These are phyloP conservation scores for Saimiri boliviensis DNA, from an alignment of 2,113 vertebrate genomes.

Conservation along the genomic window DNA sequence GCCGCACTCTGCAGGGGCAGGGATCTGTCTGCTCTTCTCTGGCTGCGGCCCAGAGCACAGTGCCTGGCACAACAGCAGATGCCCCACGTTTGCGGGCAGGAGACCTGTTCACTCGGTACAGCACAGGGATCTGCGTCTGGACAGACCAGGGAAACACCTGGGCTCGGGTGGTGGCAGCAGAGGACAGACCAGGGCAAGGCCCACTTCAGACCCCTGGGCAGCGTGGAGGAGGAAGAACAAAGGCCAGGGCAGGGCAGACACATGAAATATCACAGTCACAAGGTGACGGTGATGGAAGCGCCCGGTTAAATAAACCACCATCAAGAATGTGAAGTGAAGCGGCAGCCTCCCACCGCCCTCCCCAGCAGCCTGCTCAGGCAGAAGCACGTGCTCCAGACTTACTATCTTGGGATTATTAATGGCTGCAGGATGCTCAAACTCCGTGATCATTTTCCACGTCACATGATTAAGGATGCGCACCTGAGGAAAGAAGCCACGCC, in stretches of 20 bases:
- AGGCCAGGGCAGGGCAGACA: rapidly evolving
- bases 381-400: conserved; percentile 63
- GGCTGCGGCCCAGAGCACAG: background rate
- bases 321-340: rapidly evolving
- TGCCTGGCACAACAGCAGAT: background rate
- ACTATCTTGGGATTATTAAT: conserved; percentile 88
- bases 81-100: rapidly evolving
- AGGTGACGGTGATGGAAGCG: rapidly evolving
- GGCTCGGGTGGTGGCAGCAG: background rate
- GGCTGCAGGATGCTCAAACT: conserved; percentile 90
- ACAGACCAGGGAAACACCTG: rapidly evolving
- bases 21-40: background rate
- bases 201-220: background rate
- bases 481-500: conserved; percentile 72
- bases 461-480: conserved; percentile 96
- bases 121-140: background rate
- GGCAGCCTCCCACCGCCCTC: rapidly evolving
- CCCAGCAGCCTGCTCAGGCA: rapidly evolving
- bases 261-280: no score
- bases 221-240: rapidly evolving
- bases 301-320: rapidly evolving
- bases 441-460: conserved; percentile 94
- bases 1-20: no score
- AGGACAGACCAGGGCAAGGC: background rate
- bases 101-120: background rate